phyloP scores from a whole-genome alignment of 1,140 invertebrate species.

The Asbolus verrucosus region DNA sequence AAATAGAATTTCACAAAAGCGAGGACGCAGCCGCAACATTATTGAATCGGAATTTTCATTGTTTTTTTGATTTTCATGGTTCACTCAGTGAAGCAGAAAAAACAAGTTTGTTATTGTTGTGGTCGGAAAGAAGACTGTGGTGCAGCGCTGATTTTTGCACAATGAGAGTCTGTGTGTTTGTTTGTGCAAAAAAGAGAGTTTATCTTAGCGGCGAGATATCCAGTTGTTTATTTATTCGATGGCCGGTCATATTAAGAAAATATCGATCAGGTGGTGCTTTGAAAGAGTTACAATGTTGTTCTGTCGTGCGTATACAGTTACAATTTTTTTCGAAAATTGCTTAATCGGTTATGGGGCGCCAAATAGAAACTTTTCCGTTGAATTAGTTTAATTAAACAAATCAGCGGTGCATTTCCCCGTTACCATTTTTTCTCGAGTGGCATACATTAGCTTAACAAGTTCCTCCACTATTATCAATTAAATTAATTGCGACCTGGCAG shows the following conservation, averaged over 20 bases:
- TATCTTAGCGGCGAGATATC: slow-evolving; percentile 6
- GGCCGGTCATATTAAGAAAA: slow-evolving; percentile 15
- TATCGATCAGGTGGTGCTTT: slow-evolving; percentile 9
- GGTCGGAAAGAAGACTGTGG: too few species aligned
- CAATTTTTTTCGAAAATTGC: too few species aligned
- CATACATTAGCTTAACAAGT: background rate
- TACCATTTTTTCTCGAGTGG: background rate
- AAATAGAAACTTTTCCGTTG: background rate
- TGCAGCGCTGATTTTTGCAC: slow-evolving; percentile 5
- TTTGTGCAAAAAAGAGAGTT: slow-evolving; percentile 1
- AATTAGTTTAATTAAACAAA: background rate
- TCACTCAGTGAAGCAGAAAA: too few species aligned
- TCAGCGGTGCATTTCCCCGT: background rate
- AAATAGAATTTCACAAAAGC: too few species aligned
- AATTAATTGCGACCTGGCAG: background rate
- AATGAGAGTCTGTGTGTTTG: slow-evolving; percentile 26
- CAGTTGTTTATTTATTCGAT: slow-evolving; percentile 13
- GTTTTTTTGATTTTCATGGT: too few species aligned
- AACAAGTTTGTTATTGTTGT: too few species aligned
- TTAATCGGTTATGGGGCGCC: background rate
- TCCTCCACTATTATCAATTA: background rate
- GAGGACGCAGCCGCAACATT: too few species aligned
- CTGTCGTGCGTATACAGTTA: too few species aligned
- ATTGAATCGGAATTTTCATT: too few species aligned
- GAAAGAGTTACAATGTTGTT: background rate